phyloP scores from a whole-genome alignment of 2,888 invertebrate species.

The Brenthis daphne region DNA sequence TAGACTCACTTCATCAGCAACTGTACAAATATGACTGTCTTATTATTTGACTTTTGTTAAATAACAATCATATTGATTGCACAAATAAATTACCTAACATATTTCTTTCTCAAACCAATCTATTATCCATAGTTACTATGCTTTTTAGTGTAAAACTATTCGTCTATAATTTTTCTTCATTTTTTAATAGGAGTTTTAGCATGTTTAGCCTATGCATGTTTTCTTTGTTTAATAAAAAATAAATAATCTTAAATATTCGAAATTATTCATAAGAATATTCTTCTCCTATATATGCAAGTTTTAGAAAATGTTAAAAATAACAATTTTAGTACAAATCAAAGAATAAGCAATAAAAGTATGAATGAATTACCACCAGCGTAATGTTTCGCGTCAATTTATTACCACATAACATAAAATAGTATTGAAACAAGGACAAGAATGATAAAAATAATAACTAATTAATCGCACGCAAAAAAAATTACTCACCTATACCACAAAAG shows the following conservation, averaged over 20 bases:
- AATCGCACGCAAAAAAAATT: conserved; percentile 37
- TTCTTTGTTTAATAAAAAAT: no score
- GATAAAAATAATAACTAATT: conserved; percentile 36
- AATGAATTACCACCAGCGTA: neutral
- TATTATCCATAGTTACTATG: no score
- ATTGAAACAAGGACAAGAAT: conserved; percentile 48
- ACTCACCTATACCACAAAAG: conserved; percentile 72
- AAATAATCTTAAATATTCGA: no score
- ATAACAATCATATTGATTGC: neutral
- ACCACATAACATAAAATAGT: conserved; percentile 26
- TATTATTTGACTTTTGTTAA: neutral
- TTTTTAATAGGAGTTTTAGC: no score
- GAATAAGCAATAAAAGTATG: neutral
- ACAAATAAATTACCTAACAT: no score
- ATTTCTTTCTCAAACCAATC: no score
- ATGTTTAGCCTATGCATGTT: no score
- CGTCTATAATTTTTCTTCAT: no score
- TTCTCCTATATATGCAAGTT: no score
- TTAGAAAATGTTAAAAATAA: no score
- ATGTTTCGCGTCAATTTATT: conserved; percentile 14
- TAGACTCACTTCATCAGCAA: neutral
- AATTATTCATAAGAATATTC: no score
- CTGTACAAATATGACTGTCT: neutral
- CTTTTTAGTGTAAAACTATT: no score
- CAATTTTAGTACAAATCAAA: neutral